Evolutionary conservation across 2,888 invertebrate genomes (phyloP), one percentile per base, ranked within the genome.

Genomic region (Cephus pygmeus): DNA sequence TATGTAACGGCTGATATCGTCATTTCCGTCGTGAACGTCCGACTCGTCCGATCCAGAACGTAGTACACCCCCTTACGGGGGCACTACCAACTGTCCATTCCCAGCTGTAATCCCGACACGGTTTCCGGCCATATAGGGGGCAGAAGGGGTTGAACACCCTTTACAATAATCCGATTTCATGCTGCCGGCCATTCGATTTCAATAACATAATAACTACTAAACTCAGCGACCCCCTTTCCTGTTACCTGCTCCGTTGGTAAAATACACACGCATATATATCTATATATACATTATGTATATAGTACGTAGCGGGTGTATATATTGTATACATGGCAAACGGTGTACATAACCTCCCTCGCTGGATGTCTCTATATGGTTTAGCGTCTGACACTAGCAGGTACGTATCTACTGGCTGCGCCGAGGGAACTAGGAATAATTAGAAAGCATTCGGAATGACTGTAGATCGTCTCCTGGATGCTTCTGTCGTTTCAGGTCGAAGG

Each of bases 121-220:
- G 86, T 77, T 81, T 82, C 79, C 81, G 35, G 79, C 73, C 75
- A 75, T 69, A 69, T 77, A 81, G 78, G 78, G 74, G 30, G n/a
- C 31, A 35, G 77, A 81, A 56, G 56, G 56, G 56, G 23, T 23
- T 56, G 56, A 56, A 56, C 56, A 83, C 82, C 85, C 83, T 83
- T 82, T 80, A 80, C 82, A 83, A 83, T 88, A 88, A 89, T 87
- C 87, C 84, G 86, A 87, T 87, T 88, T 80, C 79, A 73, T 35
- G 77, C 76, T 78, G 79, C 79, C 82, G 83, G 80, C 83, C 85
- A 86, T 86, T 87, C 87, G 86, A 88, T 88, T 87, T 84, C 87
- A 85, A 87, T 88, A 88, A 87, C 86, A 86, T 86, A 86, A 88
- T 88, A 88, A 88, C 85, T 82, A 77, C 75, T 81, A 80, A 84